A percentile compares a stretch with the other conserved stretches of the same genome.
phyloP scores from a whole-genome alignment of 2,888 invertebrate species.

The Magallana nippona region DNA sequence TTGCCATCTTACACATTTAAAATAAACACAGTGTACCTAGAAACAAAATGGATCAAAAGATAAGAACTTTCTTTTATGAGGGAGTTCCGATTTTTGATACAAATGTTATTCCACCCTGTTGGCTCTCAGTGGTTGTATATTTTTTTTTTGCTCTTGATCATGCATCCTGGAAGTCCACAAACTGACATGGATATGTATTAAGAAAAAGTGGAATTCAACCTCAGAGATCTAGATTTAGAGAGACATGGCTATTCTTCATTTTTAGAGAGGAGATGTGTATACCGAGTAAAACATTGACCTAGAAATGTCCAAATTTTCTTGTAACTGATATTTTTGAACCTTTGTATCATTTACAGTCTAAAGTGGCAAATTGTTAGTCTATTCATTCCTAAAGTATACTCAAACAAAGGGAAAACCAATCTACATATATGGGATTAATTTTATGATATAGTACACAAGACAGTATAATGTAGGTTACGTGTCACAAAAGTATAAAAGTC shows the following conservation, averaged over 20 bases:
- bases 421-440: slow-evolving; percentile 16
- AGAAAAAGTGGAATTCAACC: not conserved
- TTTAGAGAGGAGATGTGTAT: not conserved
- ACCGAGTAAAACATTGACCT: slow-evolving; percentile 5
- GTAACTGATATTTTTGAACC: slow-evolving; percentile 10
- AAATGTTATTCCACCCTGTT: not conserved
- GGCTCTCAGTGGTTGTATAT: too few species aligned
- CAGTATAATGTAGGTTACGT: too few species aligned
- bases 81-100: not conserved
- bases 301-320: slow-evolving; percentile 23
- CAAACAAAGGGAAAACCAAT: not conserved
- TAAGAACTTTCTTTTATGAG: slow-evolving; percentile 6
- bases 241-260: not conserved
- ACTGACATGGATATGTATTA: too few species aligned
- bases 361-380: not conserved
- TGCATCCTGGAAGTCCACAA: too few species aligned
- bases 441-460: not conserved
- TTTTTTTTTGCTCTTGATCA: too few species aligned
- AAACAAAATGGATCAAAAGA: slow-evolving; percentile 25
- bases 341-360: slow-evolving; percentile 18
- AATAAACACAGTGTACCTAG: slow-evolving; percentile 25
- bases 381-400: not conserved
- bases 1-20: slow-evolving; percentile 25
- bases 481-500: slow-evolving; percentile 3
- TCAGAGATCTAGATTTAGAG: not conserved